Percentiles rank a stretch among this genome's conserved stretches.
Evolutionary conservation across 2,113 vertebrate genomes (phyloP).

Genomic region (Rhodinocichla rosea): DNA sequence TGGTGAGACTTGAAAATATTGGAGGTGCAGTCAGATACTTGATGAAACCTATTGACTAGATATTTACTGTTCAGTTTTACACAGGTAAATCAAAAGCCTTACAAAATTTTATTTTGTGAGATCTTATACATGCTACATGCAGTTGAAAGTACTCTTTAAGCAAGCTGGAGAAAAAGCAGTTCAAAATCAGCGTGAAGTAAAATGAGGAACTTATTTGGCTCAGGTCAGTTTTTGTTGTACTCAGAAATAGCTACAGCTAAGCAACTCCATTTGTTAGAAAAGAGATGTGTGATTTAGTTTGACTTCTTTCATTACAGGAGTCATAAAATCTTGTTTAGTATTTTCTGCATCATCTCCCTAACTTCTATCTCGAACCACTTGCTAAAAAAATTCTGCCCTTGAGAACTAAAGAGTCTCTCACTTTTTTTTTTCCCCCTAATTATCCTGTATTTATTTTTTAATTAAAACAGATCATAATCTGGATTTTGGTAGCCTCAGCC

Average conservation of each 20-base stretch:
- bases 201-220: conserved; percentile 17
- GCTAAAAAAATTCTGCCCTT: background rate
- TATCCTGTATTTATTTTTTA: background rate
- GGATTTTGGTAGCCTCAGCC: background rate
- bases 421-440: background rate
- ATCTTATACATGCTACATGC: fast-evolving
- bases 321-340: background rate
- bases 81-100: background rate
- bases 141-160: background rate
- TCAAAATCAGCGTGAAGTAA: background rate
- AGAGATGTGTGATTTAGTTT: background rate
- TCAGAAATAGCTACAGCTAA: background rate
- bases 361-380: background rate
- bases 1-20: background rate
- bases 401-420: background rate
- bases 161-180: background rate
- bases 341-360: background rate
- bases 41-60: background rate
- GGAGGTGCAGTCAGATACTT: background rate
- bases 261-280: background rate
- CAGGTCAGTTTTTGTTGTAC: background rate
- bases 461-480: background rate
- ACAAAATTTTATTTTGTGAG: background rate
- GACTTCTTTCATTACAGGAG: background rate
- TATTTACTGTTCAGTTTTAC: background rate